Evolutionary conservation across 1,140 invertebrate genomes (phyloP).

Genomic region (Drosophila asahinai): DNA sequence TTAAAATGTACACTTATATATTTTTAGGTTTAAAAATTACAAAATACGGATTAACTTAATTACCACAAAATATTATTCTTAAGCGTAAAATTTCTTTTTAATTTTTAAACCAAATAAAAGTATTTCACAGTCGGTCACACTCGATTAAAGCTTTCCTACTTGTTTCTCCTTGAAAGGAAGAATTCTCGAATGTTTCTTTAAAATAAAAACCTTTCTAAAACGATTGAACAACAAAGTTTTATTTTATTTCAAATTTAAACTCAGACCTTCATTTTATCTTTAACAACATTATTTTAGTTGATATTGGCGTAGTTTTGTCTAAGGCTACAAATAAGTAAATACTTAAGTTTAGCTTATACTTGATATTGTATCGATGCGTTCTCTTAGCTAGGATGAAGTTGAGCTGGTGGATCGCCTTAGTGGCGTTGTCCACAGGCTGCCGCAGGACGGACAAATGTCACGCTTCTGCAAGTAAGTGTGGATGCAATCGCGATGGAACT

Average conservation of each 20-base stretch:
- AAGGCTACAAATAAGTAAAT: background rate
- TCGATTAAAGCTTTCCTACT: no score
- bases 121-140: no score
- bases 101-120: no score
- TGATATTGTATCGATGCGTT: background rate
- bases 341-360: background rate
- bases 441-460: slow-evolving; percentile 62
- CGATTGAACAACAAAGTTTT: no score
- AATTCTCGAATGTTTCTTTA: no score
- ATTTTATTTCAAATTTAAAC: background rate
- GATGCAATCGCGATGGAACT: slow-evolving; percentile 66
- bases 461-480: slow-evolving; percentile 61
- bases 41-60: no score
- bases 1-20: no score
- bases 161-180: no score
- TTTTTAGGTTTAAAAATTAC: no score
- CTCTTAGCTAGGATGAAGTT: background rate
- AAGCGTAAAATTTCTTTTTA: no score
- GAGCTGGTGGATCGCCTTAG: slow-evolving; percentile 23
- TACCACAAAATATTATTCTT: no score
- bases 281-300: background rate
- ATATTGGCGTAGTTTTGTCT: background rate
- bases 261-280: background rate
- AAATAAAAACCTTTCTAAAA: no score
- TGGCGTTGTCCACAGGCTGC: slow-evolving; percentile 51